Conservation (phyloP, 2,888 invertebrate genomes). For the Amaurobius ferox region DNA sequence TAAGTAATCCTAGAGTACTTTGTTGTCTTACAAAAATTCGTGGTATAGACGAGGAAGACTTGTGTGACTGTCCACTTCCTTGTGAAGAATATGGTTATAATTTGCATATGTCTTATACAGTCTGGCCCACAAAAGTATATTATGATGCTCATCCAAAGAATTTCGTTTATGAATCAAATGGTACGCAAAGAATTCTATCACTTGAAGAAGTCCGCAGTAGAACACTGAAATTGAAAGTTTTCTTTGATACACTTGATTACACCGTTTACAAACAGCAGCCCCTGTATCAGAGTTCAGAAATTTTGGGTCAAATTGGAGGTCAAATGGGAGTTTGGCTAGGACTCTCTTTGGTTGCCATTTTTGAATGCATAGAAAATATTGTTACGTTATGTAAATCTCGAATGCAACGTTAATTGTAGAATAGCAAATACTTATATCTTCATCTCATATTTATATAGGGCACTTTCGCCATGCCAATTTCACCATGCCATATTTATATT, state of each 20-base stretch:
- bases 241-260: neutral
- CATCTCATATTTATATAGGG: too few species aligned
- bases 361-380: neutral
- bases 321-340: neutral
- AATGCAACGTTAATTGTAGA: too few species aligned
- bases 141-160: neutral
- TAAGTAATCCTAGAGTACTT: too few species aligned
- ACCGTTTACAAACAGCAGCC: neutral
- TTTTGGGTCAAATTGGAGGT: neutral
- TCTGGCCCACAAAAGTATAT: neutral
- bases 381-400: neutral
- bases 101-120: neutral
- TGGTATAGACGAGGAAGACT: too few species aligned
- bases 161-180: too few species aligned
- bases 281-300: neutral
- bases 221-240: neutral
- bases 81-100: neutral
- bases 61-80: conserved; percentile 22
- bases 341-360: neutral
- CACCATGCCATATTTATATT: too few species aligned
- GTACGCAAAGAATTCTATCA: neutral
- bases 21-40: too few species aligned
- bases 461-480: too few species aligned
- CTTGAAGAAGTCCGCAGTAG: neutral
- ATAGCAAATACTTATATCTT: too few species aligned